A percentile compares a stretch with the other conserved stretches of the same genome.
These are phyloP conservation scores for Origma solitaria DNA, from an alignment of 2,113 vertebrate species.

Conservation along the genomic window DNA sequence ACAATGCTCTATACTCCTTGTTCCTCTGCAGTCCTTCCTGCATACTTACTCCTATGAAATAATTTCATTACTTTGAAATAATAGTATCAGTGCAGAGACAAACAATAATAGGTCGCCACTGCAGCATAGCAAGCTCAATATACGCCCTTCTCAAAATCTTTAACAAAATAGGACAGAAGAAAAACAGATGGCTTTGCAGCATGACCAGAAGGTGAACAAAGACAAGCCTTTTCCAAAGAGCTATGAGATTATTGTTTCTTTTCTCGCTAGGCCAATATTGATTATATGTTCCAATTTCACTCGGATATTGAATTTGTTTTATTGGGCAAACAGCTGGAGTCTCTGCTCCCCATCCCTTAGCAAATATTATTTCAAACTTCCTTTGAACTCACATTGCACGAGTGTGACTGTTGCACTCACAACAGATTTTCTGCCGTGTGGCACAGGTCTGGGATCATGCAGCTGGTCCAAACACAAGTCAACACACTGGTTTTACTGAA, in stretches of 20 bases:
- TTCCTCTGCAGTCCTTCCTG: not conserved
- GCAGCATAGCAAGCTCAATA: not conserved
- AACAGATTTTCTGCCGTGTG: not conserved
- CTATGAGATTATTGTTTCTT: not conserved
- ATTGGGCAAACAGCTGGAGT: constrained; percentile 26
- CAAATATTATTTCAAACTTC: constrained; percentile 44
- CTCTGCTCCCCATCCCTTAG: not conserved
- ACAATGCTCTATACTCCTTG: not conserved
- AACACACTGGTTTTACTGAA: not conserved
- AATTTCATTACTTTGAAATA: not conserved
- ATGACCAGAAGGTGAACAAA: constrained; percentile 28
- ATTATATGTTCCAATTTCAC: constrained; percentile 28
- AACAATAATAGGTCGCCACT: not conserved
- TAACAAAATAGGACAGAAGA: not conserved
- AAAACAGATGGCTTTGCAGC: not conserved
- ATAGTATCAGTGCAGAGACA: not conserved
- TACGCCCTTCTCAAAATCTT: not conserved
- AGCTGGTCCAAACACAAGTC: not conserved
- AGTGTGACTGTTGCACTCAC: not conserved
- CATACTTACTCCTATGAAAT: not conserved
- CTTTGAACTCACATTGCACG: not conserved
- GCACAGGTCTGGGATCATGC: not conserved
- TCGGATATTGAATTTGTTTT: constrained; percentile 18
- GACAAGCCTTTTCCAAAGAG: not conserved
- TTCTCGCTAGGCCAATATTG: constrained; percentile 20